phyloP scores from a whole-genome alignment of 2,797 vertebrate species.

The Syngnathus rostellatus region DNA sequence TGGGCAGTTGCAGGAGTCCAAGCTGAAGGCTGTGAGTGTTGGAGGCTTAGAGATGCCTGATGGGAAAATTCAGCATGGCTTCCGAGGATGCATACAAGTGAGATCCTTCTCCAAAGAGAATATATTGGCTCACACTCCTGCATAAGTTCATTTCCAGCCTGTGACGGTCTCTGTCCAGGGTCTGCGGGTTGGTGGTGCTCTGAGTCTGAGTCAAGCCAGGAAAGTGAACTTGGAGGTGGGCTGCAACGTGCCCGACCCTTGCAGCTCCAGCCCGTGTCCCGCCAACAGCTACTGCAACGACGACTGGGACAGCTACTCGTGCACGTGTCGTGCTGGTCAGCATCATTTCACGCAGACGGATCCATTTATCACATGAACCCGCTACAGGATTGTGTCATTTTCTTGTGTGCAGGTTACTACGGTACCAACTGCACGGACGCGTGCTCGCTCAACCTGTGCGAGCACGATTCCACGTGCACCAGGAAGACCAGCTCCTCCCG shows the following conservation, averaged over 20 bases:
- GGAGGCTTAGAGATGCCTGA: slow-evolving; percentile 70
- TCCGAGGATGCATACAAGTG: slow-evolving; percentile 85
- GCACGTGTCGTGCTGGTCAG: slow-evolving; percentile 81
- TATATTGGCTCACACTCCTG: too few relatives aligned
- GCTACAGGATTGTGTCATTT: not conserved
- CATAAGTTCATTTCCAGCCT: too few relatives aligned
- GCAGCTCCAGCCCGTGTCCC: slow-evolving; percentile 82
- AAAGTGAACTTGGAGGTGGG: slow-evolving; percentile 78
- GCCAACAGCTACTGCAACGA: slow-evolving; percentile 82
- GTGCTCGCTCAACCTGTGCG: slow-evolving; percentile 85
- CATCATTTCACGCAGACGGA: not conserved
- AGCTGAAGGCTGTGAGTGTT: slow-evolving; percentile 74
- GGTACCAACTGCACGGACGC: slow-evolving; percentile 81
- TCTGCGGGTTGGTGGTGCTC: slow-evolving; percentile 72
- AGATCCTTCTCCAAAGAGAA: not conserved
- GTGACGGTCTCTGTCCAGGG: slow-evolving; percentile 64
- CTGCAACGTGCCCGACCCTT: slow-evolving; percentile 81
- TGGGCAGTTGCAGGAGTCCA: slow-evolving; percentile 73
- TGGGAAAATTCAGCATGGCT: slow-evolving; percentile 74
- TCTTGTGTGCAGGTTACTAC: slow-evolving; percentile 73
- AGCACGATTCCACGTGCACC: slow-evolving; percentile 76
- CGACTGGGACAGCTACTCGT: slow-evolving; percentile 85
- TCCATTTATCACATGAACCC: not conserved
- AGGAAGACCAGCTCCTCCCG: slow-evolving; percentile 68
- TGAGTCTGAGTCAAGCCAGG: slow-evolving; percentile 70